A percentile compares a stretch with the other conserved stretches of the same genome.
phyloP scores from a whole-genome alignment of 2,797 vertebrate species.

The Onychomys leucogaster region DNA sequence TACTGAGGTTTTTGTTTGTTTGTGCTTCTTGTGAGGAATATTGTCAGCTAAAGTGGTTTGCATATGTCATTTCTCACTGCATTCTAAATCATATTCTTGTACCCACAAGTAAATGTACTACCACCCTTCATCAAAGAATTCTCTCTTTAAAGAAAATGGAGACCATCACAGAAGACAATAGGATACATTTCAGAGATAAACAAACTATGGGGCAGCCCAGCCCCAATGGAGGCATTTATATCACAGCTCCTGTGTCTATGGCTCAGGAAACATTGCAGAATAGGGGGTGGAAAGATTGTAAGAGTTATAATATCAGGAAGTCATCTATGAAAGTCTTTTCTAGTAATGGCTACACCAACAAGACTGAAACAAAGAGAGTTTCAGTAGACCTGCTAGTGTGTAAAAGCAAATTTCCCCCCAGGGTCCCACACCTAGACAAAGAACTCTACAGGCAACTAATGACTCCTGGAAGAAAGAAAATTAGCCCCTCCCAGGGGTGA shows the following conservation, averaged over 20 bases:
- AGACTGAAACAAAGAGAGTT: background rate
- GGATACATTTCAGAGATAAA: background rate
- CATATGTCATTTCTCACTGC: background rate
- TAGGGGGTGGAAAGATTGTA: background rate
- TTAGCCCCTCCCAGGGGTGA: background rate
- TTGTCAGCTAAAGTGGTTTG: background rate
- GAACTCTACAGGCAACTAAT: background rate
- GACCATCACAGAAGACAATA: background rate
- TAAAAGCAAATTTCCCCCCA: background rate
- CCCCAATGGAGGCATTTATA: background rate
- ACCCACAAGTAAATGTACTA: background rate
- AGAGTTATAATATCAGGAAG: background rate
- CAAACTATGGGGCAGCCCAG: background rate
- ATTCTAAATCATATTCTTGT: background rate
- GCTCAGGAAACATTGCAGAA: background rate
- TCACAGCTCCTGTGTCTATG: background rate
- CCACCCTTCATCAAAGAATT: background rate
- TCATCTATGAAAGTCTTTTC: background rate
- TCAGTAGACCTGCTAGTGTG: background rate
- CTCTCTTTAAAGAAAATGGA: background rate
- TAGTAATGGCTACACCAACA: background rate
- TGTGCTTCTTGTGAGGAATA: background rate
- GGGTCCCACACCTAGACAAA: background rate
- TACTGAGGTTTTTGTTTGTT: background rate
- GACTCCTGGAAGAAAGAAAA: background rate